Base-by-base conservation (phyloP, 2,888 invertebrate species). In the Athalia circularis region DNA sequence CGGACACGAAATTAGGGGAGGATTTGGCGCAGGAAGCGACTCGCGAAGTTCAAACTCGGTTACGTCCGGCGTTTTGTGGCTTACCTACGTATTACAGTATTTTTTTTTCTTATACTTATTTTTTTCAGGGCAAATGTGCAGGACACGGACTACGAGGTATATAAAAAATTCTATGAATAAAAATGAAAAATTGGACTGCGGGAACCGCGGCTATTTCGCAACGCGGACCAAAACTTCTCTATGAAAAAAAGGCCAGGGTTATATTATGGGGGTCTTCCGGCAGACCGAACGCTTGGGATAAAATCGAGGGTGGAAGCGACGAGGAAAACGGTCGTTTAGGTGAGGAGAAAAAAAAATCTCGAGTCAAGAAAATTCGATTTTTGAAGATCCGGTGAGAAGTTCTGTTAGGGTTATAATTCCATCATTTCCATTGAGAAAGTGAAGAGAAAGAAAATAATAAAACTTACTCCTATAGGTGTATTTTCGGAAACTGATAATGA, bases 151-250 rank as follows among this genome's bases (percentile, higher is more conserved):
- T 52, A 43, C 43, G 70, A 3, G 59, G 57, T 45, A 64, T 76
- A 76, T 76, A 77, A 77, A 77, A 77, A 77, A 77, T 77, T 65
- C 77, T 77, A 77, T 77, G 77, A 65, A 77, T 77, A 77, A 67
- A 77, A 77, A 77, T 77, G 77, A 57, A 77, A 77, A 77, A 67
- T 77, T 72, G 72, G 15, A 72, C 57, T 8, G 54, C n/a, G 54
- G n/a, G 54, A 11, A 7, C 29, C 8, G 54, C 54, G n/a, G 54
- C 54, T 54, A 54, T 62, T 13, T n/a, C 29, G 62, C 4, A 8
- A 8, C 15, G 29, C 8, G 62, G 62, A 29, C 45, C 57, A 65
- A 29, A 59, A 59, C 57, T 59, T 72, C 29, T 72, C n/a, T 59
- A 59, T 72, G 47, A 59, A 45, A 72, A 59, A 72, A 47, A 59